Percentiles rank a stretch among this genome's conserved stretches.
Evolutionary conservation across 2,113 vertebrate genomes (phyloP).

Genomic region (Ceyx cyanopectus): DNA sequence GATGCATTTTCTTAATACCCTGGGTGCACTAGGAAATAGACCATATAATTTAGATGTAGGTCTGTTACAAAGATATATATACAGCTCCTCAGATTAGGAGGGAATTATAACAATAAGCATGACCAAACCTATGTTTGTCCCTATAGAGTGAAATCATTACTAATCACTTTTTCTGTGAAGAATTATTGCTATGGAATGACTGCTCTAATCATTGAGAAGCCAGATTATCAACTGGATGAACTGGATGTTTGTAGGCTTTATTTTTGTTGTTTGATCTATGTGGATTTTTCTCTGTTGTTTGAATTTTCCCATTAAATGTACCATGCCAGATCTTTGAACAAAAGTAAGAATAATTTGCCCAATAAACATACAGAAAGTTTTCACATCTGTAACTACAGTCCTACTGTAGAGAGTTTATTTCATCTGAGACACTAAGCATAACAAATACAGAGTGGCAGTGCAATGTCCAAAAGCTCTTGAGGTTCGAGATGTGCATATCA

Average conservation of each 20-base stretch:
- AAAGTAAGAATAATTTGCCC: neutral
- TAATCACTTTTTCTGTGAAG: neutral
- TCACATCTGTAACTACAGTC: neutral
- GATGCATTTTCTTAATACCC: neutral
- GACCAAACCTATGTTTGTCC: neutral
- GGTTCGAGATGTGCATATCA: neutral
- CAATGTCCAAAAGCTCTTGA: neutral
- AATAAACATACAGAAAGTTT: neutral
- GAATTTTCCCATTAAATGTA: neutral
- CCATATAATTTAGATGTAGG: neutral
- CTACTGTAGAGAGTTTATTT: neutral
- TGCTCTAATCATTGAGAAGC: neutral
- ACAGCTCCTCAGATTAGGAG: neutral
- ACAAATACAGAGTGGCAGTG: neutral
- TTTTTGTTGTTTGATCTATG: neutral
- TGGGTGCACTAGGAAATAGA: neutral
- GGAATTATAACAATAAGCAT: neutral
- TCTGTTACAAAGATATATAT: neutral
- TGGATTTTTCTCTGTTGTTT: neutral
- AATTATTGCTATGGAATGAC: neutral
- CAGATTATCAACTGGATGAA: neutral
- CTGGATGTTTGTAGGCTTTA: conserved; percentile 9
- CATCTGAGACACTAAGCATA: neutral
- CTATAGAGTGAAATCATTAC: neutral
- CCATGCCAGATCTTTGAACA: neutral